A percentile compares a stretch with the other conserved stretches of the same genome.
These are phyloP conservation scores for Amblyraja radiata DNA, from an alignment of 2,797 vertebrate genomes.

Conservation along the genomic window DNA sequence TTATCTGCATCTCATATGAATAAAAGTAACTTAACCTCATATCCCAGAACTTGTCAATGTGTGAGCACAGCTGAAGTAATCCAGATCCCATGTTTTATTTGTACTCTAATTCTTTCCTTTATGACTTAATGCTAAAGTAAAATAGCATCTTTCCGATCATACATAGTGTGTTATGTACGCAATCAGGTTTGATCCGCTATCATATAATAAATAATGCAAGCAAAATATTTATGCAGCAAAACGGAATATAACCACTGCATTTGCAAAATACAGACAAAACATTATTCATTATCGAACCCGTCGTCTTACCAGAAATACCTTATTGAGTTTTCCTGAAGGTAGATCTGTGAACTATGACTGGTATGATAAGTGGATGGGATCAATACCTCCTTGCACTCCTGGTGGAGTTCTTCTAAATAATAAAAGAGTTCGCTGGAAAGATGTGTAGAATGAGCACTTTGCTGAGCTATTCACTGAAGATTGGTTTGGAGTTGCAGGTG, in stretches of 20 bases:
- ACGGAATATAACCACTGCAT: not conserved
- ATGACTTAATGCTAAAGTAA: not conserved
- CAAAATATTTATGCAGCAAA: slow-evolving; percentile 1
- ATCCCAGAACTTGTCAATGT: not conserved
- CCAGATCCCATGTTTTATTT: not conserved
- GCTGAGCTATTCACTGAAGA: not conserved
- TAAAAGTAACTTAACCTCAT: slow-evolving; percentile 1
- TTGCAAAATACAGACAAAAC: not conserved
- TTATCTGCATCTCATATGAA: not conserved
- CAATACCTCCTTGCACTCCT: slow-evolving; percentile 46
- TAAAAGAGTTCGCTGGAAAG: not conserved
- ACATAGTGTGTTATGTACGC: not conserved
- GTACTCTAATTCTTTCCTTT: slow-evolving; percentile 27
- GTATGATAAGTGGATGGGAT: slow-evolving; percentile 48
- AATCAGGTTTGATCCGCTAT: not conserved
- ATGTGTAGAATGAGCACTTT: not conserved
- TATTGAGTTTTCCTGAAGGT: slow-evolving; percentile 56
- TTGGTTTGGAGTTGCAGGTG: not conserved
- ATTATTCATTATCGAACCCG: slow-evolving; percentile 45
- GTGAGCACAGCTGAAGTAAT: not conserved
- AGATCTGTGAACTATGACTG: slow-evolving; percentile 52
- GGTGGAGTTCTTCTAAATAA: slow-evolving; percentile 36
- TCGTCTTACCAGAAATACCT: slow-evolving; percentile 53
- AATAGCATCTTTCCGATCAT: slow-evolving; percentile 8
- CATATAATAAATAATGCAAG: not conserved